Conservation (phyloP, 2,888 invertebrate genomes). For the Amiota minor region DNA sequence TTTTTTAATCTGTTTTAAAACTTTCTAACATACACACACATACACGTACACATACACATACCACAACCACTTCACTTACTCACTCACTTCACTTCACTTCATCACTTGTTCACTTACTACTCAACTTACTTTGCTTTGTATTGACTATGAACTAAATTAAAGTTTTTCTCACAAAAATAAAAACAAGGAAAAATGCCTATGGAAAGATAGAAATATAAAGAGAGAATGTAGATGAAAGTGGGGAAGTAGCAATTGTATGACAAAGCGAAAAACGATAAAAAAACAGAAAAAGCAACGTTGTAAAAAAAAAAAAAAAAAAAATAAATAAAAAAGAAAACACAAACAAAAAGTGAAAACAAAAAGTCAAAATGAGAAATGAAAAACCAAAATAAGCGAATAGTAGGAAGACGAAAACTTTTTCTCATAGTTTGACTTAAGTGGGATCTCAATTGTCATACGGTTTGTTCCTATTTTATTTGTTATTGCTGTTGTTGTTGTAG, state of each 20-base stretch:
- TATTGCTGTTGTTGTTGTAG: neutral
- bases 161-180: conserved; percentile 1
- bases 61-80: no score
- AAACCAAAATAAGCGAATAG: neutral
- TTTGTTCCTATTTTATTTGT: neutral
- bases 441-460: conserved; percentile 22
- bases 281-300: neutral
- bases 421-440: conserved; percentile 27
- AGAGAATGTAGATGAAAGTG: no score
- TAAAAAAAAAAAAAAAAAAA: neutral
- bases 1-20: conserved; percentile 18
- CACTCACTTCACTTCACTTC: neutral
- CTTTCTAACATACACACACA: neutral
- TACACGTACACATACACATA: neutral
- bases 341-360: no score
- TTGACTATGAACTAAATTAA: conserved; percentile 4
- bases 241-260: conserved; percentile 1
- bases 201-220: no score
- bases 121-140: neutral
- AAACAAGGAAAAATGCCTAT: no score
- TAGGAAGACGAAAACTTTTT: conserved; percentile 13
- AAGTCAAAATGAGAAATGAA: neutral
- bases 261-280: conserved; percentile 14
- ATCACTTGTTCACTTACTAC: no score
- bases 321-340: neutral